A percentile compares a stretch with the other conserved stretches of the same genome.
Conservation (phyloP, 1,140 invertebrate species). For the Cherax quadricarinatus region DNA sequence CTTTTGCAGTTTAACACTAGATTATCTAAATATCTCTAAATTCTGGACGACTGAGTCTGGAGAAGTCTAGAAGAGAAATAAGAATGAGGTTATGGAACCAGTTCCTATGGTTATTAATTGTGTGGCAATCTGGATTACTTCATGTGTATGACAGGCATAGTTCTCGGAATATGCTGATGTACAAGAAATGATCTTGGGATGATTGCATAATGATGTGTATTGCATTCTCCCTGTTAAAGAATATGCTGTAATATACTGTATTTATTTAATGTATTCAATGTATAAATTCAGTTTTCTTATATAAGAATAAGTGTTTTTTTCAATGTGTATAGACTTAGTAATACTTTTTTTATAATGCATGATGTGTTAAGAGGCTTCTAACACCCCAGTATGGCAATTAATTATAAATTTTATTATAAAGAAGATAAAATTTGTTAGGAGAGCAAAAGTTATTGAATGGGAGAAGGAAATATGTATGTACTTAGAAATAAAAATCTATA, state of each 20-base stretch:
- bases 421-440: background rate
- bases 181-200: constrained; percentile 14
- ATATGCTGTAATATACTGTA: background rate
- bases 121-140: constrained; percentile 43
- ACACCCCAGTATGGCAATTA: background rate
- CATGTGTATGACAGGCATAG: constrained; percentile 1
- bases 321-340: background rate
- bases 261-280: background rate
- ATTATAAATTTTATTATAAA: background rate
- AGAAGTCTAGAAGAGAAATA: constrained; percentile 53
- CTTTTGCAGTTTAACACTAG: constrained; percentile 50
- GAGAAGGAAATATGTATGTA: constrained; percentile 29
- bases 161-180: background rate
- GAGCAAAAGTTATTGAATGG: background rate
- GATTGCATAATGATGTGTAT: background rate
- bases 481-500: constrained; percentile 25
- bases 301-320: background rate
- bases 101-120: constrained; percentile 24
- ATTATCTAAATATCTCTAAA: constrained; percentile 58
- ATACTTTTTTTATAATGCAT: background rate
- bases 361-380: background rate
- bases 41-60: constrained; percentile 67
- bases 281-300: background rate
- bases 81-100: constrained; percentile 54
- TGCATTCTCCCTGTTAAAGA: background rate